Base-by-base conservation (phyloP, 2,888 invertebrate species). In the Eremobia ochroleuca region DNA sequence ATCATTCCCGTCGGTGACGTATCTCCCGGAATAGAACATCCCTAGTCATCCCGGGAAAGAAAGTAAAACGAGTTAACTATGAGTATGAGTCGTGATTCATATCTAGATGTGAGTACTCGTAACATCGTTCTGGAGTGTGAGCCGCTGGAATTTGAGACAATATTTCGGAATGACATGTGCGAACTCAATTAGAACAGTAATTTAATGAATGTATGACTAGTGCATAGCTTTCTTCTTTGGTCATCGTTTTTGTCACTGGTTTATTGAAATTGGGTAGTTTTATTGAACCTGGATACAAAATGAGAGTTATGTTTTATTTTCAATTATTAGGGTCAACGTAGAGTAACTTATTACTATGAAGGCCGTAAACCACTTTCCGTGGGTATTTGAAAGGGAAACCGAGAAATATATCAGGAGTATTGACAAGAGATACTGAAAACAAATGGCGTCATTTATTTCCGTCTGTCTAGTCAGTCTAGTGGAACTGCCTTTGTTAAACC, bases 11-110 rank as follows among this genome's bases (percentile, higher is more conserved):
- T 52, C 72, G 58, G 65, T 87, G 85, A 87, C 78, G 80, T 71
- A 73, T 76, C 77, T 88, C 79, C 79, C 82, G 69, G 82, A 88
- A 90, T 90, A 89, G 69, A 86, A 77, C 79, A 85, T 84, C 75
- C 82, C 79, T 83, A 82, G 77, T 73, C 82, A 82, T 80, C 72
- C 66, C 72, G 73, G 67, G 75, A 82, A 85, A 85, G 87, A 82
- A 86, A 90, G 81, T 79, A 86, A 85, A 88, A 86, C 68, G 81
- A 86, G 73, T 82, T 84, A 82, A 78, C 82, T 83, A 77, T 81
- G 87, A 86, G 71, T 65, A 66, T 34, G 78, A 74, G 71, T 55
- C 81, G 81, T 90, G 90, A 90, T 68, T 88, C 90, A 88, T 70
- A 71, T 66, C 76, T 81, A 74, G 70, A 81, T 68, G 83, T 85